Evolutionary conservation across 2,888 invertebrate genomes (phyloP).

Genomic region (Hyposoter dolosus): DNA sequence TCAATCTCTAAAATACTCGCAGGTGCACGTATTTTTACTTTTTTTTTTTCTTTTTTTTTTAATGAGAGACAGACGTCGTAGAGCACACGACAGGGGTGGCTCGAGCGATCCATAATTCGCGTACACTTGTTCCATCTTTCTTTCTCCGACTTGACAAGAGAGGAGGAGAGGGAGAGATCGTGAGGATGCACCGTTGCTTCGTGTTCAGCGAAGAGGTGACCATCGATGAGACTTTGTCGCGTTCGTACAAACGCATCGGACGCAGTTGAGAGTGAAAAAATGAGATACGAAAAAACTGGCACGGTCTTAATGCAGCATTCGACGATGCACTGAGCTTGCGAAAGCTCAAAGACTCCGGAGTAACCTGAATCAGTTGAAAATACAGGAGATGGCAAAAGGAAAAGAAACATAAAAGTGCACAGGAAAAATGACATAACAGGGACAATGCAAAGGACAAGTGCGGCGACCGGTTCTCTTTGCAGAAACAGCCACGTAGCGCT

Average conservation of each 20-base stretch:
- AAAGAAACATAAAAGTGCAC: constrained; percentile 3
- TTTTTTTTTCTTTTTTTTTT: neutral
- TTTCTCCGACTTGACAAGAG: constrained; percentile 24
- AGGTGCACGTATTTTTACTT: neutral
- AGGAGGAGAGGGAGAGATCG: constrained; percentile 20
- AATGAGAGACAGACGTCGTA: constrained; percentile 42
- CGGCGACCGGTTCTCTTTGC: constrained; percentile 53
- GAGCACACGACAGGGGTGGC: constrained; percentile 52
- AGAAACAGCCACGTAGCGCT: constrained; percentile 46
- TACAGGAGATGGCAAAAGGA: neutral
- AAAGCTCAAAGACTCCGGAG: neutral
- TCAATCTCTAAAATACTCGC: neutral
- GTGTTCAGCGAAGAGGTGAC: constrained; percentile 29
- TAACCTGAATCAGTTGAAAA: neutral
- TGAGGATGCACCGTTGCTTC: constrained; percentile 52
- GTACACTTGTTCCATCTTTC: constrained; percentile 35
- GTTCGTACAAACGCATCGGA: constrained; percentile 2
- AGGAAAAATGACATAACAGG: constrained; percentile 8
- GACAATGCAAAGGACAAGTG: constrained; percentile 49
- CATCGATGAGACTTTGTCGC: constrained; percentile 36
- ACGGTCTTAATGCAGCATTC: neutral
- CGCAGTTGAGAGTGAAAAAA: constrained; percentile 34
- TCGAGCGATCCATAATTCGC: constrained; percentile 65
- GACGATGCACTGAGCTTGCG: constrained; percentile 9
- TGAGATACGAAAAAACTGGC: neutral